Base-by-base conservation (phyloP, 2,888 invertebrate genomes). In the Norana najaformis region DNA sequence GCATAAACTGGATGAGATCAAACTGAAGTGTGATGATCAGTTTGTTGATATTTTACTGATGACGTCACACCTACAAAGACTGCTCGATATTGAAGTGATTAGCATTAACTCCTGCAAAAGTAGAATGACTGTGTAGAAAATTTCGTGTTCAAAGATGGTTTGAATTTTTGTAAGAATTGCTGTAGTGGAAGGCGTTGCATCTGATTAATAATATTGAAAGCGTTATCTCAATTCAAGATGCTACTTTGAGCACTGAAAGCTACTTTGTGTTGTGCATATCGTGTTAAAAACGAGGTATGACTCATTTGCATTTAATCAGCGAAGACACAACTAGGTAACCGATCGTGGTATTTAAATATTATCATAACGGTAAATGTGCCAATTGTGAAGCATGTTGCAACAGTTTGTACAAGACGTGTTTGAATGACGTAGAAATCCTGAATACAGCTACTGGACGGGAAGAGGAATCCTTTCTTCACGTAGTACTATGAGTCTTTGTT, bases 241-340 rank as follows among this genome's bases (percentile, higher is more conserved):
- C n/a, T 47, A 23, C 47, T 69, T 69, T 30, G n/a, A 69, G n/a
- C n/a, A 30, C 69, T 69, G 69, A 69, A 53, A 69, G 30, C 69
- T 8, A 69, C 11, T n/a, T 69, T n/a, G n/a, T n/a, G n/a, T n/a
- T n/a, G n/a, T n/a, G n/a, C n/a, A n/a, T n/a, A n/a, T n/a, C n/a
- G n/a, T n/a, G n/a, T n/a, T n/a, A n/a, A n/a, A n/a, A n/a, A n/a
- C n/a, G n/a, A n/a, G n/a, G n/a, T n/a, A n/a, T 47, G 47, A n/a
- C n/a, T 69, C 69, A n/a, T n/a, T 69, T 69, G 69, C 69, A n/a
- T 69, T 69, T 69, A 69, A 69, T 69, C n/a, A n/a, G 69, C 69
- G 13, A 69, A n/a, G 69, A 69, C 69, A 53, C 6, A 23, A 47
- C 47, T 47, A 69, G 69, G n/a, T 30, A 69, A 69, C 30, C 30